Base-by-base conservation (phyloP, 2,888 invertebrate species). In the Dorcus hopei region DNA sequence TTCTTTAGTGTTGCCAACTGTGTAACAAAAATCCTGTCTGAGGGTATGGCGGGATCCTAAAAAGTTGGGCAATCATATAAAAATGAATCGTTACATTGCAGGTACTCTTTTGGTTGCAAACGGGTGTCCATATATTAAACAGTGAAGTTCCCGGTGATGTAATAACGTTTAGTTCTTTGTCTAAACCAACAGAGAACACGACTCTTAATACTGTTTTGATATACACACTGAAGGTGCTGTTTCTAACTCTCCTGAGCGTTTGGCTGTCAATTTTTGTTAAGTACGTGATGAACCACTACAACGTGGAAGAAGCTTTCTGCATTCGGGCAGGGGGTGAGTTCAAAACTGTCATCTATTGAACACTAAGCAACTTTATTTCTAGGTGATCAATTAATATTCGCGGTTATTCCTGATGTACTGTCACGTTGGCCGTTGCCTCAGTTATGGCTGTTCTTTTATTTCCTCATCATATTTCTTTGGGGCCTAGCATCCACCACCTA, bases 101-200 rank as follows among this genome's bases (percentile, higher is more conserved):
- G 39, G 49, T 38, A 33, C 45, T 56, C 56, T 43, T 59, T 14
- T 59, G 59, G 59, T 19, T 56, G 14, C 19, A 59, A n/a, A 53
- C 56, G 11, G 39, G 48, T 7, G 41, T 56, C n/a, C 54, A 52
- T 39, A 48, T 55, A 5, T 40, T 59, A 26, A 52, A 59, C 19
- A 56, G 55, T 33, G 59, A 59, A 52, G 16, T 56, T 7, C 59
- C 59, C 9, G 43, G 41, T 38, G 59, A 59, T 38, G 59, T 59
- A 7, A 39, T 59, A 43, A 54, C 59, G 2, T 52, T 52, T n/a
- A 56, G 59, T n/a, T 43, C 59, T 1, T 41, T 55, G 11, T 59
- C 59, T 5, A 56, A 49, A 53, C 38, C 51, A 8, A 56, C 52
- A 14, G 49, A 52, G 48, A 59, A 55, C 14, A 38, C 41, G 4